Evolutionary conservation across 2,888 invertebrate species (phyloP), one percentile per base, ranked within the genome.

Genomic region (Rugalucina vietnamica): DNA sequence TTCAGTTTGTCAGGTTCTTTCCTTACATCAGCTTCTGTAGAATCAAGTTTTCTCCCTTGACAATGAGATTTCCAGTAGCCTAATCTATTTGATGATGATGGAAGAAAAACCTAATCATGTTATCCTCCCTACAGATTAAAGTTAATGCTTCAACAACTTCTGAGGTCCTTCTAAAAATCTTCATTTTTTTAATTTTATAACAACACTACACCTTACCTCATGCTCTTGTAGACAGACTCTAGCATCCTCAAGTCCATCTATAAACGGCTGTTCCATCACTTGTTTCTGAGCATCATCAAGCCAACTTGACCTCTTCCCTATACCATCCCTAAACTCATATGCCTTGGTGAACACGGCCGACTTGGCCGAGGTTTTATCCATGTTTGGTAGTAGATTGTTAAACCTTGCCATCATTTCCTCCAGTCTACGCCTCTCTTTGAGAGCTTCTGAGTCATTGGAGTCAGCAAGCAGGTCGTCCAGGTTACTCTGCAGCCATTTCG

Each of bases 401-500:
- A 98, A 98, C 85, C 98, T 97, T 0, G 97, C 96, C 84, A 98
- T 97, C 50, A 92, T 84, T 14, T 87, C 90, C 94, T 98, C 98
- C 21, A 99, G 95, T 92, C 97, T 97, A 84, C 96, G 96, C 94
- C 98, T 98, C 95, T 98, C 98, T 36, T 96, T 95, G 86, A 97
- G 96, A 0, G 97, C 97, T 95, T 98, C 97, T 70, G 96, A 96
- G 92, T 98, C 97, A 18, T 97, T 96, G 90, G 97, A 97, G 93
- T 98, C 97, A 49, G 97, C 97, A 29, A 97, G 96, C 83, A 99
- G 96, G 91, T 97, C 97, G 93, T 99, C 98, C 76, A 99, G 95
- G 21, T 97, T 98, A 95, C 98, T 98, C 0, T 98, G 98, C 79
- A 99, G 96, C 98, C 98, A 98, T 94, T 98, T 98, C 97, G 98